Evolutionary conservation across 2,888 invertebrate species (phyloP), one percentile per base, ranked within the genome.

Genomic region (Aleiodes alternator): DNA sequence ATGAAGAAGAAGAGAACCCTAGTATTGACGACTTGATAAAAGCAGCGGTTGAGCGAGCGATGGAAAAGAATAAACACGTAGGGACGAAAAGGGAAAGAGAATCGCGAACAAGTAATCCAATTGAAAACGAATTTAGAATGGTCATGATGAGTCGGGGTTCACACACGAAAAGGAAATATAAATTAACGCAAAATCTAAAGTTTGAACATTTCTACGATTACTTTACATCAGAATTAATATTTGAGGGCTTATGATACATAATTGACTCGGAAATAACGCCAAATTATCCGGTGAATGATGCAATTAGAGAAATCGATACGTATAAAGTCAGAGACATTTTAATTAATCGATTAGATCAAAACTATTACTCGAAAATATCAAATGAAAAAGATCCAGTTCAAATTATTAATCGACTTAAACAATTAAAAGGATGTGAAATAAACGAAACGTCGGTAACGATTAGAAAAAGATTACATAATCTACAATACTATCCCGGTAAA

Each of bases 151-250:
- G 43, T 43, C 43, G 43, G 9, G 43, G 43, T 16, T 38, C 43
- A 23, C 12, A 29, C 8, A 55, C 48, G 7, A 80, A 75, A 78
- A 43, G 76, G 9, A 74, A 78, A 57, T 80, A 79, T 34, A 77
- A 76, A 38, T 57, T 78, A 57, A 75, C 68, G 1, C 34, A 34
- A 34, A 57, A 74, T 48, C 69, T 48, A 7, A 79, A 77, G 75
- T 79, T 77, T 70, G 79, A 80, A 69, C 73, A 77, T 57, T 80
- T 80, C 53, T 69, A 59, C 53, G 78, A 80, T 34, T 75, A 73
- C 59, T 70, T 77, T 1, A 71, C 72, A 1, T 79, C 79, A 9
- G 78, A 78, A 55, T 50, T 79, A 11, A 73, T 78, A 73, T 59
- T 29, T 6, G 50, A 57, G 43, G 76, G 78, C 12, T 61, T 78